Evolutionary conservation across 2,888 invertebrate genomes (phyloP).

Genomic region (Leptodirus hochenwartii): DNA sequence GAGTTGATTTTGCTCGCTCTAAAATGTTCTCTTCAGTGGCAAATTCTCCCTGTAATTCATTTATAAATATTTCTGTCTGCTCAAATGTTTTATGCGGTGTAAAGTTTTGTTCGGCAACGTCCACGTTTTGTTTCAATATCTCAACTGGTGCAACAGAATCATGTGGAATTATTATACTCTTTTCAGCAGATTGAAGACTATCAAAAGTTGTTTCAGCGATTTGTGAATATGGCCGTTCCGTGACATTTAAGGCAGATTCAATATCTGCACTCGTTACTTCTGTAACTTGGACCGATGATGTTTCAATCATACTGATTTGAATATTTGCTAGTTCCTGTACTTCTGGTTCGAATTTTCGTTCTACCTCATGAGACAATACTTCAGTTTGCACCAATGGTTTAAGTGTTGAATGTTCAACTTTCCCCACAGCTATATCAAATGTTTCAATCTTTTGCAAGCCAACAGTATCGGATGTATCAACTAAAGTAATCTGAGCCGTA

Average conservation of each 20-base stretch:
- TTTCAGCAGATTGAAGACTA: too few species aligned
- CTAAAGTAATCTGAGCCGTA: slow-evolving; percentile 28
- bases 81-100: too few species aligned
- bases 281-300: slow-evolving; percentile 27
- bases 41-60: too few species aligned
- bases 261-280: slow-evolving; percentile 32
- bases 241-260: slow-evolving; percentile 22
- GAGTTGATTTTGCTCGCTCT: too few species aligned
- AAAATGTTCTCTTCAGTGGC: too few species aligned
- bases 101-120: too few species aligned
- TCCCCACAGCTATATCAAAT: slow-evolving; percentile 25
- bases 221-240: too few species aligned
- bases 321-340: slow-evolving; percentile 25
- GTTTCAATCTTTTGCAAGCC: slow-evolving; percentile 17
- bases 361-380: slow-evolving; percentile 24
- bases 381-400: slow-evolving; percentile 28
- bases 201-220: too few species aligned
- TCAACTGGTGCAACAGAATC: too few species aligned
- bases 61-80: too few species aligned
- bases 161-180: too few species aligned
- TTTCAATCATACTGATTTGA: slow-evolving; percentile 26
- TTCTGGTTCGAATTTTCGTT: slow-evolving; percentile 25
- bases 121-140: too few species aligned
- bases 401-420: slow-evolving; percentile 27
- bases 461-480: slow-evolving; percentile 21